A percentile compares a stretch with the other conserved stretches of the same genome.
These are phyloP conservation scores for Drosophila diplacantha DNA, from an alignment of 2,888 invertebrate genomes.

Conservation along the genomic window DNA sequence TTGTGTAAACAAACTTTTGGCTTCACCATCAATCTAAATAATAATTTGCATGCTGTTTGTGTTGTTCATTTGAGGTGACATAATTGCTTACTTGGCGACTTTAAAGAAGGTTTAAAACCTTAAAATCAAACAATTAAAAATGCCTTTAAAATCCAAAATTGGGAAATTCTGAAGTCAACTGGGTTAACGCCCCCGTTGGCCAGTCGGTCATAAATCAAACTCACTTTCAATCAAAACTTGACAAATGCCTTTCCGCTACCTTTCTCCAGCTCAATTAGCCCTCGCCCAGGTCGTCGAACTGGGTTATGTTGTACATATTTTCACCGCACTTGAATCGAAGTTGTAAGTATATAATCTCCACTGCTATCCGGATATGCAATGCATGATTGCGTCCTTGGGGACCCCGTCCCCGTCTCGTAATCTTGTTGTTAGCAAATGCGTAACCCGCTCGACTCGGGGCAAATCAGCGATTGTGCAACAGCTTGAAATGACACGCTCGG, in stretches of 20 bases:
- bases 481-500: conserved; percentile 66
- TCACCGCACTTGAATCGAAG: conserved; percentile 13
- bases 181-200: background rate
- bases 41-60: background rate
- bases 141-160: background rate
- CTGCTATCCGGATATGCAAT: conserved; percentile 11
- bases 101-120: background rate
- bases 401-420: conserved; percentile 12
- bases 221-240: conserved; percentile 66
- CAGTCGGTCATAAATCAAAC: conserved; percentile 50
- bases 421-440: conserved; percentile 51
- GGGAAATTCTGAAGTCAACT: background rate
- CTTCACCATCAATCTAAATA: background rate
- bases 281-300: conserved; percentile 58
- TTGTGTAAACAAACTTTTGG: background rate
- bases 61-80: background rate
- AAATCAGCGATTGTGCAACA: conserved; percentile 67
- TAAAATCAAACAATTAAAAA: background rate
- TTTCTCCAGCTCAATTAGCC: conserved; percentile 64
- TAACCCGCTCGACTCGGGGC: conserved; percentile 64
- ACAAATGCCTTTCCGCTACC: conserved; percentile 69
- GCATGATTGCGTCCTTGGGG: conserved; percentile 39
- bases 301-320: conserved; percentile 5
- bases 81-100: too few species aligned
- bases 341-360: background rate